A percentile compares a stretch with the other conserved stretches of the same genome.
Evolutionary conservation across 2,888 invertebrate species (phyloP).

Genomic region (Campoletis raptor): DNA sequence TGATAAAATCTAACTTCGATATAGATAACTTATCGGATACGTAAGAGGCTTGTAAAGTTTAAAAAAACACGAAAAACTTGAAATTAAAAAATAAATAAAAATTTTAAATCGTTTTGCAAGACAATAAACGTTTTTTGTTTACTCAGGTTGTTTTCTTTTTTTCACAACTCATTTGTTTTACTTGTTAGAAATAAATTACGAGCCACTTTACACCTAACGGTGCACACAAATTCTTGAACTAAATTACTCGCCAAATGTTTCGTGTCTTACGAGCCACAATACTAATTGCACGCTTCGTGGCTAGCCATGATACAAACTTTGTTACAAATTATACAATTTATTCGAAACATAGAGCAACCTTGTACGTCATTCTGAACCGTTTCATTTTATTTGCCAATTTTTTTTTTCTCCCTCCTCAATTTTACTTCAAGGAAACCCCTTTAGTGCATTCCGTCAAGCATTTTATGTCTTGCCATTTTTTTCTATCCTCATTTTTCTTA

Average conservation of each 20-base stretch:
- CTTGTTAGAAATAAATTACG: background rate
- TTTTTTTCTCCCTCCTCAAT: background rate
- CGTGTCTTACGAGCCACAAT: background rate
- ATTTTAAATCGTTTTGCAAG: background rate
- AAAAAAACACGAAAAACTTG: background rate
- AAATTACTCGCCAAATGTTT: background rate
- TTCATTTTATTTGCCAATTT: background rate
- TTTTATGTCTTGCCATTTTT: background rate
- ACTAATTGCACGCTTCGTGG: conserved; percentile 14
- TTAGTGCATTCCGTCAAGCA: conserved; percentile 2
- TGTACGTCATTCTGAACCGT: background rate
- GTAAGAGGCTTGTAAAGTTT: background rate
- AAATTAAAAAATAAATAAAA: background rate
- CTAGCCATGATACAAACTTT: conserved; percentile 12
- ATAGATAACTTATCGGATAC: conserved; percentile 8
- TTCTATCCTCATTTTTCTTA: background rate
- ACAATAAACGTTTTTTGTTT: background rate
- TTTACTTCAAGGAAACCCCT: conserved; percentile 12
- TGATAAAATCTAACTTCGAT: background rate
- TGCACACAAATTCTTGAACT: background rate
- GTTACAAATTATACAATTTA: conserved; percentile 22
- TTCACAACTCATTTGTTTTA: background rate
- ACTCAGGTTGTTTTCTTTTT: background rate
- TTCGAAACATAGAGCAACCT: background rate
- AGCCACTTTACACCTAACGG: background rate